Base-by-base conservation (phyloP, 1,140 invertebrate species). In the Diploscapter pachys region DNA sequence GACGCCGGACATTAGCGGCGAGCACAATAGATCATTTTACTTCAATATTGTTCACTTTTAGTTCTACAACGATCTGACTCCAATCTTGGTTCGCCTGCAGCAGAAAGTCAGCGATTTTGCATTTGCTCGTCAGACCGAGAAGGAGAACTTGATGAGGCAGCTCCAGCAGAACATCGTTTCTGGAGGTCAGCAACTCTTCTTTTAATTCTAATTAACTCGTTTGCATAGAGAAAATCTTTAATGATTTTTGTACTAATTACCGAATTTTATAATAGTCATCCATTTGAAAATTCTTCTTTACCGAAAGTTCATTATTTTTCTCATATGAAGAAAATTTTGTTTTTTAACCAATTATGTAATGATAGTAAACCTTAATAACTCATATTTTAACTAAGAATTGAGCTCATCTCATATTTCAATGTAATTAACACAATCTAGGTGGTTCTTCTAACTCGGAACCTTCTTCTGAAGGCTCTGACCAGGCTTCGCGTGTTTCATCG, bases 91-190 rank as follows among this genome's bases (percentile, higher is more conserved):
- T 4, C 91, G 91, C 52, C 95, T 97, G 86, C 97, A 99, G 89
- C 96, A 93, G 86, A 99, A 99, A 88, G 92, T 99, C 80, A 92
- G 91, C 2, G 97, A 99, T 88, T 98, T 94, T 87, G 96, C 94
- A 86, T 99, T 99, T 88, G 96, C 96, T 53, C 92, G 96, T 4
- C 95, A 96, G 88, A 98, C 96, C 0, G 96, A 99, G 87, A 98
- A 98, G 87, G 96, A 99, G 80, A 96, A 99, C 87, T 86, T 98
- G 67, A 88, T 98, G 85, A 80, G 85, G 52, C 88, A 89, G 78
- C 81, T 89, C 52, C 88, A 89, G 78, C 85, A 85, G 67, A 81
- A 80, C 8, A 88, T 88, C 65, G 86, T 85, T 53, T 73, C 72
- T 49, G 79, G 78, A 66, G 53, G 57, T 48, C 66, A 4, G 11